Base-by-base conservation (phyloP, 2,888 invertebrate species). In the Hirtodrosophila cameraria region DNA sequence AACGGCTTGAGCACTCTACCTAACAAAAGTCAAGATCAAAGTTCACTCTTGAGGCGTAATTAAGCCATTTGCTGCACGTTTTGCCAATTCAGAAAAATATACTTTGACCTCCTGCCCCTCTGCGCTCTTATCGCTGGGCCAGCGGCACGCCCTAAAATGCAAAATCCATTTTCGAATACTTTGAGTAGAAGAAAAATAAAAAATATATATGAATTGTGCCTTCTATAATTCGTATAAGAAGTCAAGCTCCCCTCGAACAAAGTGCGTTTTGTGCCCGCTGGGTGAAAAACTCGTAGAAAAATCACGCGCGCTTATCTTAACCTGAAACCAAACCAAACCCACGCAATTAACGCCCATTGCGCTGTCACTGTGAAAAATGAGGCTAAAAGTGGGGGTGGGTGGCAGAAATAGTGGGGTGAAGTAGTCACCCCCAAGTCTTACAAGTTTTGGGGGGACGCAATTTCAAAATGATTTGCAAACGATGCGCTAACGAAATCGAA, bases 331-430 rank as follows among this genome's bases (percentile, higher is more conserved):
- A 72, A 86, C 86, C 87, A 85, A 87, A 72, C 87, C 87, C 87
- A 70, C 73, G 87, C 87, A 87, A 87, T 87, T 87, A 87, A 87
- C 87, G 88, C 88, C 87, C 88, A 88, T 88, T 88, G 73, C 58
- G 67, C 84, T 86, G 80, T 86, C 84, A 84, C 66, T 73, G 64
- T 86, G 79, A 80, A 80, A 80, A 80, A 73, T 73, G 75, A 70
- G 75, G 60, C 64, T 23, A 13, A 20, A 25, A 15, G 9, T 12
- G 11, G 9, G 2, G 11, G 38, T 6, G 16, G 31, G 6, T 15
- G n/a, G 36, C n/a, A n/a, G n/a, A n/a, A n/a, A n/a, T n/a, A n/a
- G n/a, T n/a, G n/a, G 18, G 36, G 16, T 43, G 38, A 62, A 74
- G 43, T 75, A 75, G 71, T 65, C 52, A 65, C 65, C 57, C 65